A percentile compares a stretch with the other conserved stretches of the same genome.
Conservation (phyloP, 2,888 invertebrate species). For the Calliopum simillimum region DNA sequence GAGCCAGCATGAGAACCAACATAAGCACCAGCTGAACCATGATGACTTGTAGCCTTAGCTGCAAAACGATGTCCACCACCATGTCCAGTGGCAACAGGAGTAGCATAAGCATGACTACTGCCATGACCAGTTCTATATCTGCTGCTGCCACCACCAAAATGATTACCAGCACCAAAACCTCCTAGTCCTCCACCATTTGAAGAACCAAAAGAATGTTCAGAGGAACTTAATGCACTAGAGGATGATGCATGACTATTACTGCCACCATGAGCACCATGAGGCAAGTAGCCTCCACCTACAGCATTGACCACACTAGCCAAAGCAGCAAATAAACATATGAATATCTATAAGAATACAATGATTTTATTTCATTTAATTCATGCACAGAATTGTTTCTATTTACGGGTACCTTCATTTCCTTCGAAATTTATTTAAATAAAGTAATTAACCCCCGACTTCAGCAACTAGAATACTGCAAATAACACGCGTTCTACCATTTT, state of each 20-base stretch:
- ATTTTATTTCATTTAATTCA: neutral
- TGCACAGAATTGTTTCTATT: too few species aligned
- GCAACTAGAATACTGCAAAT: neutral
- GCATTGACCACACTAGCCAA: conserved; percentile 46
- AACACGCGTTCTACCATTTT: neutral
- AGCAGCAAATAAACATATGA: conserved; percentile 48
- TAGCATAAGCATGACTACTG: conserved; percentile 28
- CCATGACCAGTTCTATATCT: conserved; percentile 42
- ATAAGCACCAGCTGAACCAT: conserved; percentile 20
- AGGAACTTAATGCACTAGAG: conserved; percentile 10
- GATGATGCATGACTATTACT: neutral
- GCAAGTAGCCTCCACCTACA: conserved; percentile 42
- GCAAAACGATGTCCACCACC: conserved; percentile 36
- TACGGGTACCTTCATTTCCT: conserved; percentile 15
- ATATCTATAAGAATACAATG: conserved; percentile 39
- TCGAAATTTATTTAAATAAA: neutral
- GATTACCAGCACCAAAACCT: conserved; percentile 5
- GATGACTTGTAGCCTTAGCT: conserved; percentile 31
- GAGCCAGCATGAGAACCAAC: conserved; percentile 31
- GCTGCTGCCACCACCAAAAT: conserved; percentile 28
- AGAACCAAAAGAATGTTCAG: neutral
- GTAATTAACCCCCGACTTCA: neutral
- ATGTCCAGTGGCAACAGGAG: conserved; percentile 18
- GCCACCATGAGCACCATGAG: conserved; percentile 31
- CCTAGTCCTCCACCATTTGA: conserved; percentile 9